Evolutionary conservation across 2,113 vertebrate genomes (phyloP).

Genomic region (Festucalex cinctus): DNA sequence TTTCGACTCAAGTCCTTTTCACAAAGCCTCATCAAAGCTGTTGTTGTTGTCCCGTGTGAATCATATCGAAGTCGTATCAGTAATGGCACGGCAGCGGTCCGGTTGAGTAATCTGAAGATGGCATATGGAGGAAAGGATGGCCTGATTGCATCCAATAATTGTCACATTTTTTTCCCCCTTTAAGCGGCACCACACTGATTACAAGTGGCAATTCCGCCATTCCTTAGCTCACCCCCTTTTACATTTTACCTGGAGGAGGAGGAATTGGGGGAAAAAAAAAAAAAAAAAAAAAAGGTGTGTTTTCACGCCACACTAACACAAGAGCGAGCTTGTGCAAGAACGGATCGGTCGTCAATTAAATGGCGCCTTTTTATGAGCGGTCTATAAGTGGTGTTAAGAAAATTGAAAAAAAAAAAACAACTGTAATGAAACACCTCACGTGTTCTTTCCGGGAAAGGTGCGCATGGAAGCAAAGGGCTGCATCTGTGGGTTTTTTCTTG

Average conservation of each 20-base stretch:
- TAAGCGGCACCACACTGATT: too few relatives aligned
- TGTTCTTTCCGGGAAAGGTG: background rate
- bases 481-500: conserved; percentile 13
- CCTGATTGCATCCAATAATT: too few relatives aligned
- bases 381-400: background rate
- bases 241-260: background rate
- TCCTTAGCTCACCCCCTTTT: background rate
- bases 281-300: background rate
- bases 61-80: too few relatives aligned
- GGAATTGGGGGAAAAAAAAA: too few relatives aligned
- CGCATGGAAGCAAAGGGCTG: background rate
- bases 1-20: too few relatives aligned
- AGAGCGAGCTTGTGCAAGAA: background rate
- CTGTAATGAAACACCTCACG: background rate
- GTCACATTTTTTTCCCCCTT: too few relatives aligned
- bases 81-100: too few relatives aligned
- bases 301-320: background rate
- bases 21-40: too few relatives aligned
- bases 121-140: too few relatives aligned
- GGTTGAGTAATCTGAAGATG: too few relatives aligned
- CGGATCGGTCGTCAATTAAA: background rate
- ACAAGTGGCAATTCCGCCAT: background rate
- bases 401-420: too few relatives aligned
- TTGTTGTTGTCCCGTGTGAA: too few relatives aligned
- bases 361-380: background rate